Evolutionary conservation across 2,113 vertebrate species (phyloP), one percentile per base, ranked within the genome.

Genomic region (Hiodon alosoides): DNA sequence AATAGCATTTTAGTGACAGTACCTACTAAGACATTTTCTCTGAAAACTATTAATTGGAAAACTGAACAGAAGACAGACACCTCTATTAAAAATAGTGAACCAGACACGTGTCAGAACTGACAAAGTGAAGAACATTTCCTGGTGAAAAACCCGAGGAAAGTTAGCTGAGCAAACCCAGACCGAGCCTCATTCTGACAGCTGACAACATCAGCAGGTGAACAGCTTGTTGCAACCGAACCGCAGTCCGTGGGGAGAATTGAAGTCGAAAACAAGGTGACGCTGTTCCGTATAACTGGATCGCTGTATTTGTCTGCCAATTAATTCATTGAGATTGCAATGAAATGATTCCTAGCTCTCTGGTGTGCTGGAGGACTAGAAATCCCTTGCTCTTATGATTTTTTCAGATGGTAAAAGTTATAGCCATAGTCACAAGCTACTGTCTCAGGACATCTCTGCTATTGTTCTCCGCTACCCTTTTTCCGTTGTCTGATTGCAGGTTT

Each of bases 141-240:
- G 3, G 17, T 69, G 74, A 46, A 48, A 57, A 64, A 68, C 77
- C 67, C 74, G 77, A 11, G 66, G 58, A 77, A 67, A 79, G 77
- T 46, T 80, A 74, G 76, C 76, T 11, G 55, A 73, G 62, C 60
- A 80, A 76, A 76, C 69, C 73, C 2, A 50, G 61, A 4, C 66
- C 69, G 75, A 54, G 74, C 75, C 79, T 79, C 57, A 78, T 84
- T 83, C 78, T 83, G 85, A 83, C 85, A 86, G 82, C 85, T 86
- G 84, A 86, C 7, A 14, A 4, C 67, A 8, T 78, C 78, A 81
- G 80, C 82, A 87, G 84, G 85, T 85, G 86, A 87, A 85, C 87
- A 86, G 87, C 86, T 86, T 85, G 88, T 78, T 83, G 80, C 84
- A 85, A 87, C 84, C 85, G 73, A 77, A 77, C 84, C 83, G 82